Percentiles rank a stretch among this genome's conserved stretches.
phyloP scores from a whole-genome alignment of 2,888 invertebrate genomes.

The Chouioia cunea region DNA sequence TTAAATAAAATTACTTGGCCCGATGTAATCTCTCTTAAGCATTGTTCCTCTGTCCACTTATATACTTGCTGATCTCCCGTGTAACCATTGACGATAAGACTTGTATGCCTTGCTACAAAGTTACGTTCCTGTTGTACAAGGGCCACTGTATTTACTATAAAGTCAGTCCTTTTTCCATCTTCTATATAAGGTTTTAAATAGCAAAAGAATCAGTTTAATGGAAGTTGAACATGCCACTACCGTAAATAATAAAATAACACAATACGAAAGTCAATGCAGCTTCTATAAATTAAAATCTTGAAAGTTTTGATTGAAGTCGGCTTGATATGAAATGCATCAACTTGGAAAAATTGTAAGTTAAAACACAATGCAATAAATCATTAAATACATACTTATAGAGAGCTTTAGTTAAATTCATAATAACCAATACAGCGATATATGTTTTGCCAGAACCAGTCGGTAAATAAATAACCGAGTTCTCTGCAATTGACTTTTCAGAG shows the following conservation, averaged over 20 bases:
- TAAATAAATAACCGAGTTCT: conserved; percentile 90
- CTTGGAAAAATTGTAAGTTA: too few relatives aligned
- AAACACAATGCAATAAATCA: too few relatives aligned
- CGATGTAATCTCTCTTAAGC: conserved; percentile 75
- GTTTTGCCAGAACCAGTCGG: conserved; percentile 97
- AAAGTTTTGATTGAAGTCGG: not conserved
- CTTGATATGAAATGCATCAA: not conserved
- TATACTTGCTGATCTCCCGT: conserved; percentile 83
- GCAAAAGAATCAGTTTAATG: not conserved
- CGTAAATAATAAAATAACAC: not conserved
- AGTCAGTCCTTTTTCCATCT: conserved; percentile 83
- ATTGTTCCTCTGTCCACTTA: conserved; percentile 76
- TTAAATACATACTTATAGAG: conserved; percentile 67
- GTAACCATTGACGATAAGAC: conserved; percentile 76
- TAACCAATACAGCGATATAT: conserved; percentile 85
- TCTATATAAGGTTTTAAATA: conserved; percentile 69
- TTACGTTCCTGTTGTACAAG: conserved; percentile 84
- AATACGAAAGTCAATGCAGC: not conserved
- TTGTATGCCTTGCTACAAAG: conserved; percentile 74
- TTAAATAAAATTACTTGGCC: conserved; percentile 72
- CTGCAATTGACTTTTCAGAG: conserved; percentile 77
- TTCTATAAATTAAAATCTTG: not conserved
- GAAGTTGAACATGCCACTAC: not conserved
- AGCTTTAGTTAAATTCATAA: conserved; percentile 73
- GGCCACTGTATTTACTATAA: conserved; percentile 86